These are phyloP conservation scores for Onychostoma macrolepis DNA, from an alignment of 2,113 vertebrate genomes.

Conservation along the genomic window DNA sequence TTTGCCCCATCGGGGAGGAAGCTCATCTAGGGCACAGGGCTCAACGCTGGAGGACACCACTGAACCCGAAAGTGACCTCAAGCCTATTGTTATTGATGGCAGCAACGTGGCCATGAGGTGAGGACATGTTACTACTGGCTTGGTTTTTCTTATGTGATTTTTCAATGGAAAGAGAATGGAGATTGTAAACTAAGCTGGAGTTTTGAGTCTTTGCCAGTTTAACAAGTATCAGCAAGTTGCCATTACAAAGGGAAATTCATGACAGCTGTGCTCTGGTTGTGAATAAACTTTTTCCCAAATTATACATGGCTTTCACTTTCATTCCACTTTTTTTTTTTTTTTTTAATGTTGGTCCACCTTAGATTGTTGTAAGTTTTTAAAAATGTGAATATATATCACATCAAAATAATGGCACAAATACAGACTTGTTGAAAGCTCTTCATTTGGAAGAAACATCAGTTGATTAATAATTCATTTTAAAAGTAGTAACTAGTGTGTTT, in stretches of 20 bases:
- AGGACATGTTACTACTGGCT: not conserved
- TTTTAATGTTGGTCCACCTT: not conserved
- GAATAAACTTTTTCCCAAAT: not conserved
- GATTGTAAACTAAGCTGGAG: not conserved
- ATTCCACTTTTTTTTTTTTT: not conserved
- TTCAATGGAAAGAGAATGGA: not conserved
- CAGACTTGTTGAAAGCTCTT: not conserved
- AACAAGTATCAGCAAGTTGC: not conserved
- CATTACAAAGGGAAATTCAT: not conserved
- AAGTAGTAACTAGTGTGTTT: not conserved
- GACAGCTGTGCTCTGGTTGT: not conserved
- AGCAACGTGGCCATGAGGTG: constrained; percentile 99
- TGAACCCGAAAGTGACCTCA: constrained; percentile 74
- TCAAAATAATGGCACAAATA: not conserved
- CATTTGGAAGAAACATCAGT: not conserved
- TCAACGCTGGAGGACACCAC: constrained; percentile 60
- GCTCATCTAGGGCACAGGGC: constrained; percentile 57
- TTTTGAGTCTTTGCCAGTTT: not conserved
- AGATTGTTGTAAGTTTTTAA: not conserved
- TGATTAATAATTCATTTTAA: not conserved
- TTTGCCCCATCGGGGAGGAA: constrained; percentile 69
- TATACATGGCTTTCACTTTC: not conserved
- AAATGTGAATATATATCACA: not conserved
- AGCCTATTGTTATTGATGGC: constrained; percentile 91
- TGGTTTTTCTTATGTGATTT: not conserved